Conservation (phyloP, 2,888 invertebrate genomes). For the Hedychridium roseum region DNA sequence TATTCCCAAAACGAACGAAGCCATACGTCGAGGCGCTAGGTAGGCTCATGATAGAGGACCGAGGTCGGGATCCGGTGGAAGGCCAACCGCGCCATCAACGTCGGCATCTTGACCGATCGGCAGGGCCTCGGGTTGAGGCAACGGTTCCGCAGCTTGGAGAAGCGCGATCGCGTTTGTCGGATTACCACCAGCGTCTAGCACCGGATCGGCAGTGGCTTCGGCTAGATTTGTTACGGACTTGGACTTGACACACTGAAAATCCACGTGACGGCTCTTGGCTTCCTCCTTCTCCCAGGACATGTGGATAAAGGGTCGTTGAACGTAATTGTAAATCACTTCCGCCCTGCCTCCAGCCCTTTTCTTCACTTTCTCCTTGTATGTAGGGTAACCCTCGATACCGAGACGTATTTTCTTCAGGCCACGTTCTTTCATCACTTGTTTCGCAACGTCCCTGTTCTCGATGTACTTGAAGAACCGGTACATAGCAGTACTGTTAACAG, state of each 20-base stretch:
- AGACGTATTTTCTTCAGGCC: constrained; percentile 98
- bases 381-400: constrained; percentile 99
- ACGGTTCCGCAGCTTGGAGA: constrained; percentile 55
- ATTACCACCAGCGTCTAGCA: constrained; percentile 72
- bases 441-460: constrained; percentile 98
- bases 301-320: constrained; percentile 98
- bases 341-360: constrained; percentile 93
- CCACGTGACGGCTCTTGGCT: constrained; percentile 97
- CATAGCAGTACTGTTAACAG: constrained; percentile 93
- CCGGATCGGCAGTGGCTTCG: constrained; percentile 93
- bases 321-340: constrained; percentile 99
- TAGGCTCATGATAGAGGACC: constrained; percentile 52
- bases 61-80: constrained; percentile 51
- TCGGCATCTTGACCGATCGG: constrained; percentile 52
- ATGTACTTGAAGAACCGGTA: constrained; percentile 99
- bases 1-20: too few species aligned
- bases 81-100: constrained; percentile 58
- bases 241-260: constrained; percentile 98
- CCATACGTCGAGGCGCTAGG: too few species aligned
- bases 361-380: constrained; percentile 98
- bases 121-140: constrained; percentile 46
- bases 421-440: constrained; percentile 97
- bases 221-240: constrained; percentile 97
- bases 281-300: constrained; percentile 99
- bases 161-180: constrained; percentile 59